phyloP scores from a whole-genome alignment of 1,140 invertebrate genomes.

The Argopecten irradians region DNA sequence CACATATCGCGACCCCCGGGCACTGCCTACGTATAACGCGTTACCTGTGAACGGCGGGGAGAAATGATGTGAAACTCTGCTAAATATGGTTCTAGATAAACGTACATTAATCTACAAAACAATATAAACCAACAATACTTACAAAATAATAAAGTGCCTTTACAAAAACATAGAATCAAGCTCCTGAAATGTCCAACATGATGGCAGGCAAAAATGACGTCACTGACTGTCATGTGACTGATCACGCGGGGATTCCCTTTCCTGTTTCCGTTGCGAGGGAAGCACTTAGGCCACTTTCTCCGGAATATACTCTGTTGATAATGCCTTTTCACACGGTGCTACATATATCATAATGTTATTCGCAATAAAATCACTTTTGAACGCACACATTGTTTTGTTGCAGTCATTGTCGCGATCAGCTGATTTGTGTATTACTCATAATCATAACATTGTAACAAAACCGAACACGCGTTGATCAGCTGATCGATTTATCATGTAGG shows the following conservation, averaged over 20 bases:
- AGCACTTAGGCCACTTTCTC: neutral
- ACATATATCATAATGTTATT: neutral
- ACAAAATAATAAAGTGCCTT: neutral
- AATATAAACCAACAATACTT: neutral
- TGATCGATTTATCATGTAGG: neutral
- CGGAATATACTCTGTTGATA: neutral
- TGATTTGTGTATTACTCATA: neutral
- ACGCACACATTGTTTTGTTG: neutral
- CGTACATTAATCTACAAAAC: neutral
- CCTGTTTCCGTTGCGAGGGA: slow-evolving; percentile 19
- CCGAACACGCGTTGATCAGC: neutral
- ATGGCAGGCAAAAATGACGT: slow-evolving; percentile 4
- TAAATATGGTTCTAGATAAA: neutral
- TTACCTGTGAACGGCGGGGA: neutral
- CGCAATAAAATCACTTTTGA: neutral
- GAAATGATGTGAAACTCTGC: neutral
- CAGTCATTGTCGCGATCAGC: neutral
- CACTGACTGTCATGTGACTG: slow-evolving; percentile 8
- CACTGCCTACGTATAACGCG: slow-evolving; percentile 6
- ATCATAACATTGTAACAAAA: no score
- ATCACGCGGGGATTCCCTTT: slow-evolving; percentile 20
- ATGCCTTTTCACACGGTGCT: neutral
- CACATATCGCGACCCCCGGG: slow-evolving; percentile 10
- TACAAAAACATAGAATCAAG: neutral
- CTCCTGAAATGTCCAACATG: neutral